Base-by-base conservation (phyloP, 2,113 vertebrate species). In the Electrona antarctica region DNA sequence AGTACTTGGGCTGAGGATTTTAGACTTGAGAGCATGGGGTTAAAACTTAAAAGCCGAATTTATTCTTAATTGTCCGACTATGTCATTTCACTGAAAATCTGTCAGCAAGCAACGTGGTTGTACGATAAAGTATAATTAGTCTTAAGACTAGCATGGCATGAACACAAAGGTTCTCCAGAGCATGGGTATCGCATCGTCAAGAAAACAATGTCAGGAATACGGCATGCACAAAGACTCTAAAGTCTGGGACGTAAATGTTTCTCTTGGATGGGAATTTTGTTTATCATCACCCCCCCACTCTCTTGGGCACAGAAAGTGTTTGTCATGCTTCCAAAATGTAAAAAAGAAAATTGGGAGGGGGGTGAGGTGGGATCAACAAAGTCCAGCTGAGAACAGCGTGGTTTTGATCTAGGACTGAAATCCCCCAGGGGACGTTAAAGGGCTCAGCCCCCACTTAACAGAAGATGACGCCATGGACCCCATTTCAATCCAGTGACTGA, bases 281-380 rank as follows among this genome's bases (percentile, higher is more conserved):
- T 82, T 66, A 67, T 60, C 48, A 48, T 75, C 14, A 47, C 7
- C 7, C 8, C 6, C 9, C 21, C 61, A 41, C 71, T 73, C 71
- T 78, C 85, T 71, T 72, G 60, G 67, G 78, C 48, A 76, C 13
- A 52, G 41, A 41, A 15, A n/a, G 15, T 48, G 64, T 71, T 62
- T 67, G 69, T 75, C 63, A 33, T 78, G 67, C 69, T 81, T 73
- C 64, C 67, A 49, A 33, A 69, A 79, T 58, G 66, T 52, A 78
- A 78, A 8, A 47, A 64, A 66, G 71, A 62, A 64, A 47, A 69
- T 15, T 48, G 9, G 58, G 47, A 15, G 64, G 14, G 8, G 33
- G 8, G 60, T 47, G 12, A 7, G 59, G 33, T 71, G 71, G 46
- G 52, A 60, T 77, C 60, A 61, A 62, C 76, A 73, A 77, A 81